A percentile compares a stretch with the other conserved stretches of the same genome.
Evolutionary conservation across 1,140 invertebrate genomes (phyloP).

Genomic region (Hormaphis cornu): DNA sequence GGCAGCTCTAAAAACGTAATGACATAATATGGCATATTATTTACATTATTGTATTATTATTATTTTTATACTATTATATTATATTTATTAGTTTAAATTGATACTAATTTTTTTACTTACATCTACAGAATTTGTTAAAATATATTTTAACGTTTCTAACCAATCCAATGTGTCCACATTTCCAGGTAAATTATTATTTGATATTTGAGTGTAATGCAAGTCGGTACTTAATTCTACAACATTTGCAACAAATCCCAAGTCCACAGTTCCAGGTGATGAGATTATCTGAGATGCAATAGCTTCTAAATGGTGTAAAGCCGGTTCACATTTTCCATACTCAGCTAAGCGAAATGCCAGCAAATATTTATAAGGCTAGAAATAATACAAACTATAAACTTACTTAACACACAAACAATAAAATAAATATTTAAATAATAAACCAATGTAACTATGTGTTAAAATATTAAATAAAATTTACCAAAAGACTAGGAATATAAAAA

Average conservation of each 20-base stretch:
- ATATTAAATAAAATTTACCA: constrained; percentile 44
- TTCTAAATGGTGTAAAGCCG: constrained; percentile 74
- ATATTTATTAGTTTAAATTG: no score
- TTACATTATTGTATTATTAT: no score
- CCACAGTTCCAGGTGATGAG: constrained; percentile 40
- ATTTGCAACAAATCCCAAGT: constrained; percentile 15
- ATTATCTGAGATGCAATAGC: constrained; percentile 49
- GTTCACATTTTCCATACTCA: constrained; percentile 45
- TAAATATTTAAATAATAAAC: constrained; percentile 14
- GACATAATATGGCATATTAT: no score
- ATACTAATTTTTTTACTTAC: not conserved
- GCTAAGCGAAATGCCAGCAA: constrained; percentile 61
- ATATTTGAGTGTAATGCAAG: constrained; percentile 1
- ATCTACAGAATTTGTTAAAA: not conserved
- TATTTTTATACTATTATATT: no score
- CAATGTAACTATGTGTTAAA: not conserved
- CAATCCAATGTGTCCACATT: constrained; percentile 11
- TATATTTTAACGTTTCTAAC: constrained; percentile 21
- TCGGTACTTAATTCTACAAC: constrained; percentile 24
- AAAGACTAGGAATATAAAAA: constrained; percentile 61
- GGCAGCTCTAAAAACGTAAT: constrained; percentile 11
- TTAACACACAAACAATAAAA: constrained; percentile 12
- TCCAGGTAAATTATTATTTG: constrained; percentile 8
- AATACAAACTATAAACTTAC: not conserved
- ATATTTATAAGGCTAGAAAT: constrained; percentile 58